Base-by-base conservation (phyloP, 2,888 invertebrate genomes). In the Spodoptera picta region DNA sequence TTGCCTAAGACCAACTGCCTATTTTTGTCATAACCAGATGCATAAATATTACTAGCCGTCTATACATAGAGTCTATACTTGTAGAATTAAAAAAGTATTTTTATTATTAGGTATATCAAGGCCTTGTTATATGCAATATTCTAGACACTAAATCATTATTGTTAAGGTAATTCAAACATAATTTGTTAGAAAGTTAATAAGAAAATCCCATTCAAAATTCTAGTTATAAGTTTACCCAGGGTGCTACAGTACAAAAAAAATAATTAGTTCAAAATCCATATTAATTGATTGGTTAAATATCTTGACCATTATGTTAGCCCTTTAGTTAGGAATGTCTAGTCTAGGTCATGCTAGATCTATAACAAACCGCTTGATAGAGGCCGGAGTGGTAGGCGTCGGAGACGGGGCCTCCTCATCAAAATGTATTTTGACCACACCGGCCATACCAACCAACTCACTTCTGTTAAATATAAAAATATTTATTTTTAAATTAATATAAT, bases 391-490 rank as follows among this genome's bases (percentile, higher is more conserved):
- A 75, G 94, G 95, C 61, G 93, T 91, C 58, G 95, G 94, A 70
- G 94, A 93, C 1, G 93, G 93, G 66, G 90, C 92, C 83, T 94
- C 95, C 83, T 95, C 95, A 81, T 95, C 95, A 86, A 92, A 92
- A 78, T 88, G 93, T 80, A 95, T 92, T 93, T 95, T 95, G 89
- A 95, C 95, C 87, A 95, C 95, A 88, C 95, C 95, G 73, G 95
- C 95, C 73, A 95, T 95, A 76, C 95, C 95, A 82, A 95, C 93
- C 90, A 95, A 94, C 89, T 95, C 95, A 95, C 95, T 95, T 95
- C 95, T 95, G 94, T 94, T 92, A 92, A 92, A 90, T 85, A 83
- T 73, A 87, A 89, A 80, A 81, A 84, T 75, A 62, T 63, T 72
- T 45, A 67, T 49, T 55, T 55, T 56, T 66, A 55, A 47, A 46